These are phyloP conservation scores for Sebastes kiyomatsui DNA, from an alignment of 2,797 vertebrate species.

Conservation along the genomic window DNA sequence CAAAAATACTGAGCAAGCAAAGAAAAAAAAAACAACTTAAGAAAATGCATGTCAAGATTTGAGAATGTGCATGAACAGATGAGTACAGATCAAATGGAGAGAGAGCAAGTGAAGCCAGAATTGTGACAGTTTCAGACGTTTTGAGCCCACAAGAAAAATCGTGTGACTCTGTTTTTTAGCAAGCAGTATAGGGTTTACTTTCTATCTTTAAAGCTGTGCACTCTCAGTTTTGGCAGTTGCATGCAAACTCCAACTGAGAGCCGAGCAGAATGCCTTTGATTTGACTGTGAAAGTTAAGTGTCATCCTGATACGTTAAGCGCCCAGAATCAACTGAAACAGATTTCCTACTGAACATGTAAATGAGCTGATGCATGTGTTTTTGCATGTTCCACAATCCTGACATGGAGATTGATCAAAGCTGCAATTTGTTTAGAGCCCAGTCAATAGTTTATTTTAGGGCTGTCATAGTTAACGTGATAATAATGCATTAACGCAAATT, in stretches of 20 bases:
- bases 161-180: background rate
- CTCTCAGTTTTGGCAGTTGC: background rate
- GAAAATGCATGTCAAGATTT: background rate
- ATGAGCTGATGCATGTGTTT: background rate
- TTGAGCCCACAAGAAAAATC: background rate
- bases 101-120: background rate
- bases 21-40: background rate
- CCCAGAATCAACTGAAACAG: background rate
- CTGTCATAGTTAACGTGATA: too few species aligned
- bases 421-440: background rate
- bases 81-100: background rate
- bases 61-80: background rate
- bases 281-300: background rate
- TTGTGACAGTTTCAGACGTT: background rate
- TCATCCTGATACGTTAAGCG: background rate
- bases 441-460: background rate
- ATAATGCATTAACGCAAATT: too few species aligned
- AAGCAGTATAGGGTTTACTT: background rate
- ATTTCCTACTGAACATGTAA: background rate
- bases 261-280: background rate
- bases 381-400: background rate
- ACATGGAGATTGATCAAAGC: background rate
- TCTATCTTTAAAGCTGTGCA: background rate
- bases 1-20: background rate
- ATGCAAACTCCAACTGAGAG: background rate